phyloP scores from a whole-genome alignment of 2,888 invertebrate species.

The Nowickia ferox region DNA sequence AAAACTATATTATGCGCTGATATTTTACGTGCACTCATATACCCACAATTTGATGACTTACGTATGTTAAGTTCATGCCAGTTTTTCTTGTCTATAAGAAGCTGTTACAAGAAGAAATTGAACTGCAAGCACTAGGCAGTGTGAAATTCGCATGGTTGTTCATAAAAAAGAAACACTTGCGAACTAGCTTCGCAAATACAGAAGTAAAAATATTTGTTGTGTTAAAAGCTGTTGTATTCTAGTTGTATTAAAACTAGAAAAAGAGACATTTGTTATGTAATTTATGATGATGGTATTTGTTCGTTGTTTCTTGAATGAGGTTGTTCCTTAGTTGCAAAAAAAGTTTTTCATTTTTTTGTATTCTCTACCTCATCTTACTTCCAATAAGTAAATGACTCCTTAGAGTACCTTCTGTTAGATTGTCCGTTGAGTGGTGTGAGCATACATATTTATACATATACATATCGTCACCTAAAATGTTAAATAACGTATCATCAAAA shows the following conservation, averaged over 20 bases:
- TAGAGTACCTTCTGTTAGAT: conserved; percentile 59
- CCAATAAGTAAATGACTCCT: conserved; percentile 66
- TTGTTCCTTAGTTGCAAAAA: conserved; percentile 43
- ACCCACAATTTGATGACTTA: no score
- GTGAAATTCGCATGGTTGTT: no score
- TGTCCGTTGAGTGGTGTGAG: conserved; percentile 35
- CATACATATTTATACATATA: neutral
- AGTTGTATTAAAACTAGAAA: conserved; percentile 56
- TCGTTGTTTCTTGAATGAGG: conserved; percentile 58
- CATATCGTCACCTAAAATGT: no score
- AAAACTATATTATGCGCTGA: no score
- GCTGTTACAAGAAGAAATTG: no score
- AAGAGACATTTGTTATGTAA: conserved; percentile 65
- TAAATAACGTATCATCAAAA: no score
- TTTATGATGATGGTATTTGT: conserved; percentile 69
- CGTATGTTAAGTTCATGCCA: no score
- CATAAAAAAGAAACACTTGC: neutral
- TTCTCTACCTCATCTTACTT: conserved; percentile 32
- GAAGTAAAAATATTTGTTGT: conserved; percentile 4
- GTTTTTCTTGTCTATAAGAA: no score
- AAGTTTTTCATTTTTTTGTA: conserved; percentile 16
- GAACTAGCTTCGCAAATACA: conserved; percentile 15
- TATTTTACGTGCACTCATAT: no score
- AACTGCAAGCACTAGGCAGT: no score
- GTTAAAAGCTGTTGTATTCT: conserved; percentile 39